Evolutionary conservation across 2,797 vertebrate species (phyloP).

Genomic region (Odontamblyopus lacepedii): DNA sequence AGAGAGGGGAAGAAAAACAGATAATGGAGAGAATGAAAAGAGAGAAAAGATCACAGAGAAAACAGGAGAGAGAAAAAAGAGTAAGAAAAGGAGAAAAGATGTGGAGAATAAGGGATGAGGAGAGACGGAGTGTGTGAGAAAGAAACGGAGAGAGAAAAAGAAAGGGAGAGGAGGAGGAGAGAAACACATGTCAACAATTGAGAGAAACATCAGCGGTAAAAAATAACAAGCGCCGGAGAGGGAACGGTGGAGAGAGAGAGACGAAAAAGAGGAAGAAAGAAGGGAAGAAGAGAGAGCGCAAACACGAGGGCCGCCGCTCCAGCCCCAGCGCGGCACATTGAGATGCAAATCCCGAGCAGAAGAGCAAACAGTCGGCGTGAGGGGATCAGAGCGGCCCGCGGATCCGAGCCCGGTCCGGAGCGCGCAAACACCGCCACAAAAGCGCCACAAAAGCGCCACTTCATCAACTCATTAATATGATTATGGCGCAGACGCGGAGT

Average conservation of each 20-base stretch:
- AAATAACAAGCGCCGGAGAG: not conserved
- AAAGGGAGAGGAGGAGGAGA: too few relatives aligned
- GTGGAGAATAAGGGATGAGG: too few relatives aligned
- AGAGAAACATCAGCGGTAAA: too few relatives aligned
- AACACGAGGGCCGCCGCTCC: slow-evolving; percentile 41
- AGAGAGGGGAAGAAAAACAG: too few relatives aligned
- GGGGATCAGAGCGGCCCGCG: slow-evolving; percentile 52
- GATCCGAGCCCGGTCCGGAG: slow-evolving; percentile 47
- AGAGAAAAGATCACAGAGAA: too few relatives aligned
- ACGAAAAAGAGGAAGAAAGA: not conserved
- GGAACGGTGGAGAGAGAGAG: too few relatives aligned
- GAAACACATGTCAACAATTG: too few relatives aligned
- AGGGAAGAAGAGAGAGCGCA: slow-evolving; percentile 28
- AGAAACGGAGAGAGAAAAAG: too few relatives aligned
- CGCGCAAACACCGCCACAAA: slow-evolving; percentile 57
- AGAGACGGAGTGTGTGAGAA: too few relatives aligned
- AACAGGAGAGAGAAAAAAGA: too few relatives aligned
- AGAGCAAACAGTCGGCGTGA: slow-evolving; percentile 64
- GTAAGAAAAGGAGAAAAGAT: too few relatives aligned
- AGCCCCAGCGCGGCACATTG: slow-evolving; percentile 44
- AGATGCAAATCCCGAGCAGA: slow-evolving; percentile 65
- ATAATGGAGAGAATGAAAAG: too few relatives aligned
- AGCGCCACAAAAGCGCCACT: slow-evolving; percentile 54
- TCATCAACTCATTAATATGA: slow-evolving; percentile 17
- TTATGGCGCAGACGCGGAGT: not conserved